Percentiles rank a stretch among this genome's conserved stretches.
These are phyloP conservation scores for Dynastes maya DNA, from an alignment of 2,888 invertebrate genomes.

Conservation along the genomic window DNA sequence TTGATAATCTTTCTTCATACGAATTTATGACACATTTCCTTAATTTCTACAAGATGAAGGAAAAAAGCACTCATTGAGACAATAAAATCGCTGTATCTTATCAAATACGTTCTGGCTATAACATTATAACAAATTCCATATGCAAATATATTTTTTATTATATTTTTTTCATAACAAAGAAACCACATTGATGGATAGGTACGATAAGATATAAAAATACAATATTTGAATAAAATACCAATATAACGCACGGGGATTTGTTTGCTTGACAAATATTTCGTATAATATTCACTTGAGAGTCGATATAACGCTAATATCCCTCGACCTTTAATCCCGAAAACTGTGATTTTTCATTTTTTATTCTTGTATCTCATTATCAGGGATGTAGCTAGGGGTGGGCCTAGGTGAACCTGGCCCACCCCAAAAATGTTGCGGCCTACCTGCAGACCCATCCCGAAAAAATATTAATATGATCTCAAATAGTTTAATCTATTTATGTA, in stretches of 20 bases:
- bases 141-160: not conserved
- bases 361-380: too few relatives aligned
- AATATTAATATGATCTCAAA: too few relatives aligned
- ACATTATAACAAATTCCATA: not conserved
- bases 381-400: too few relatives aligned
- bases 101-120: not conserved
- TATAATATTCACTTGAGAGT: not conserved
- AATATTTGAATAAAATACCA: not conserved
- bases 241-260: not conserved
- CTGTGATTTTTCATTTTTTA: too few relatives aligned
- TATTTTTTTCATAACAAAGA: not conserved
- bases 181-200: not conserved
- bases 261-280: not conserved
- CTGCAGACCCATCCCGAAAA: too few relatives aligned
- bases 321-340: too few relatives aligned
- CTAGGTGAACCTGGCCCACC: too few relatives aligned
- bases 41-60: not conserved
- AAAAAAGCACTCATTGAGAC: not conserved
- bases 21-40: too few relatives aligned
- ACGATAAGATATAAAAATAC: not conserved
- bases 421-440: too few relatives aligned
- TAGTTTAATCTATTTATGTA: too few relatives aligned
- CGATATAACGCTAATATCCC: too few relatives aligned
- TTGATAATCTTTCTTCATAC: too few relatives aligned
- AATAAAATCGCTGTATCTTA: conserved; percentile 1